phyloP scores from a whole-genome alignment of 2,888 invertebrate genomes.

The Drosophila monieri region DNA sequence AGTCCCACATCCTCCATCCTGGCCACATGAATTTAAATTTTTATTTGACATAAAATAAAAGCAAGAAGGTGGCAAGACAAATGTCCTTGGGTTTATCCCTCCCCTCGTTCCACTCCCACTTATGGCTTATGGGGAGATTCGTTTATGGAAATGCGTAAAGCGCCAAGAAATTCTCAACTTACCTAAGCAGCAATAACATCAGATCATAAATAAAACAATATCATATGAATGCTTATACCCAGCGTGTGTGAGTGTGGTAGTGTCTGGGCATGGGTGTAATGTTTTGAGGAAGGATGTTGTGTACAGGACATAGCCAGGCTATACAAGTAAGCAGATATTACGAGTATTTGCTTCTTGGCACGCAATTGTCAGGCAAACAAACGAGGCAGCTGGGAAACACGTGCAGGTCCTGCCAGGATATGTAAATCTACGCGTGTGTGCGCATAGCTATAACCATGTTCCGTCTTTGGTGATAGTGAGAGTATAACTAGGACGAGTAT shows the following conservation, averaged over 20 bases:
- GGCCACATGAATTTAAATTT: constrained; percentile 69
- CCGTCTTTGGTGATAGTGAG: constrained; percentile 48
- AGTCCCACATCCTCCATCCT: constrained; percentile 1
- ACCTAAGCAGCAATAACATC: constrained; percentile 60
- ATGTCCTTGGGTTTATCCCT: constrained; percentile 33
- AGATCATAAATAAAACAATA: constrained; percentile 77
- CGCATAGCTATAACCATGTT: constrained; percentile 48
- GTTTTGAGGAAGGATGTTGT: background rate
- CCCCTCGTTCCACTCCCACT: background rate
- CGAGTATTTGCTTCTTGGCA: constrained; percentile 56
- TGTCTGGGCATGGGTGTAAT: background rate
- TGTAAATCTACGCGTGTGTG: constrained; percentile 24
- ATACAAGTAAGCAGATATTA: constrained; percentile 41
- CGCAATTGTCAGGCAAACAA: constrained; percentile 41
- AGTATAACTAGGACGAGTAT: constrained; percentile 55
- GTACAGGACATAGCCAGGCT: background rate
- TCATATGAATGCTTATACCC: constrained; percentile 59
- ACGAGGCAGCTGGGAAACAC: constrained; percentile 39
- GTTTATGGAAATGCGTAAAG: constrained; percentile 71
- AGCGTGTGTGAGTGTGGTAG: background rate
- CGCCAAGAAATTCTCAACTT: constrained; percentile 60
- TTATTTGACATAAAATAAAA: constrained; percentile 49
- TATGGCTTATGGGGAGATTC: constrained; percentile 45
- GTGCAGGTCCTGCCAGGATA: constrained; percentile 41
- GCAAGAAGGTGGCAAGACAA: constrained; percentile 33